Evolutionary conservation across 2,113 vertebrate genomes (phyloP).

Genomic region (Tursiops truncatus): DNA sequence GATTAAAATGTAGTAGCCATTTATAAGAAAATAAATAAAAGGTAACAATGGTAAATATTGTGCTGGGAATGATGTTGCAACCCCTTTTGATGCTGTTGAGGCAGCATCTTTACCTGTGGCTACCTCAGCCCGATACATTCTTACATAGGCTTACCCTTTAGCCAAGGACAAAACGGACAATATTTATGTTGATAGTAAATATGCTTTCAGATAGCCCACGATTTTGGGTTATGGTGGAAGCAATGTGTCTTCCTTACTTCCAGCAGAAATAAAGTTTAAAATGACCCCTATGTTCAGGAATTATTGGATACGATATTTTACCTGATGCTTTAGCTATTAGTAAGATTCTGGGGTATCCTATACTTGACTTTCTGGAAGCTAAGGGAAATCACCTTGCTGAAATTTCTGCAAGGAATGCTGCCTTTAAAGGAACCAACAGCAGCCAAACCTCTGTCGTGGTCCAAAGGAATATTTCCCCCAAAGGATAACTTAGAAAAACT

Average conservation of each 20-base stretch:
- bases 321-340: not conserved
- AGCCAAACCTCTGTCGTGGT: not conserved
- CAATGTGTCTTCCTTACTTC: not conserved
- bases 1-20: conserved; percentile 1
- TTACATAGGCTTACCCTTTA: not conserved
- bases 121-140: not conserved
- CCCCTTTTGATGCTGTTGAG: not conserved
- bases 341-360: not conserved
- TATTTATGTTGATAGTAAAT: not conserved
- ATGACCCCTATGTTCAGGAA: not conserved
- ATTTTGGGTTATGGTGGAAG: not conserved
- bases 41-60: not conserved
- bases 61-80: not conserved
- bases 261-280: not conserved
- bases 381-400: not conserved
- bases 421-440: not conserved
- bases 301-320: not conserved
- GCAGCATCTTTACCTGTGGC: not conserved
- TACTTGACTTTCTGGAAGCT: not conserved
- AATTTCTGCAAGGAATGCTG: not conserved
- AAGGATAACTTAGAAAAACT: not conserved
- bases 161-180: not conserved
- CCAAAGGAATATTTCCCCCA: not conserved
- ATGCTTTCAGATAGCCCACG: not conserved
- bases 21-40: not conserved